Conservation (phyloP, 2,113 vertebrate genomes). For the Microcebus jonahi region DNA sequence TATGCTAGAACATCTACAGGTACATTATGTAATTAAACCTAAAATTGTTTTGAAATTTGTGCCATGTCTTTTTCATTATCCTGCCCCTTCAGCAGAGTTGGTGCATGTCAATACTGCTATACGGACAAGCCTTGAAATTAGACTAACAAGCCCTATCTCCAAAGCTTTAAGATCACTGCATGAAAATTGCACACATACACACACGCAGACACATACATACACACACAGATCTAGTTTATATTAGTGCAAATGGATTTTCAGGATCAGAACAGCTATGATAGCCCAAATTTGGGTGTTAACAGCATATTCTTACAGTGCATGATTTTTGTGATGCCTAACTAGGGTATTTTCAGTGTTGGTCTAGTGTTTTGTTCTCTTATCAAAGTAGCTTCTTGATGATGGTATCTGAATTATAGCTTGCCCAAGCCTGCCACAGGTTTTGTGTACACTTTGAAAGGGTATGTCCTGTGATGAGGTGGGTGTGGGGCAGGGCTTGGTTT, state of each 20-base stretch:
- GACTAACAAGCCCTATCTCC: conserved; percentile 44
- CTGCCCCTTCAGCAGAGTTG: conserved; percentile 64
- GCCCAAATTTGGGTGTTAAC: conserved; percentile 37
- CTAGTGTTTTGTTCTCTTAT: conserved; percentile 63
- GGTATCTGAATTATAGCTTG: conserved; percentile 47
- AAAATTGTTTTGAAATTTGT: conserved; percentile 76
- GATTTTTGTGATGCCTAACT: conserved; percentile 62
- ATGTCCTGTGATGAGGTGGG: conserved; percentile 18
- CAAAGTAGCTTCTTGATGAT: conserved; percentile 49
- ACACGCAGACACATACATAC: neutral
- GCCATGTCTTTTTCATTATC: conserved; percentile 78
- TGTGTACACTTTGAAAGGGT: conserved; percentile 26
- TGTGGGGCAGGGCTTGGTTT: neutral
- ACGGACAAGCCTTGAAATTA: conserved; percentile 56
- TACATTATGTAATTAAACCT: conserved; percentile 79
- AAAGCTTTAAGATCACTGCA: conserved; percentile 66
- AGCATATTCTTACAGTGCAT: conserved; percentile 58
- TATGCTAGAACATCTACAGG: conserved; percentile 77
- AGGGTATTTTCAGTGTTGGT: conserved; percentile 55
- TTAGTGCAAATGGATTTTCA: conserved; percentile 54
- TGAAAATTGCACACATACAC: conserved; percentile 31
- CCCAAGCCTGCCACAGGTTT: conserved; percentile 34
- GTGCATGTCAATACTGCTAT: conserved; percentile 61
- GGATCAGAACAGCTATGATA: conserved; percentile 7
- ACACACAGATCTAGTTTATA: conserved; percentile 8